Conservation (phyloP, 92 coral and sea anemone species). For the Parazoanthus darwini region DNA sequence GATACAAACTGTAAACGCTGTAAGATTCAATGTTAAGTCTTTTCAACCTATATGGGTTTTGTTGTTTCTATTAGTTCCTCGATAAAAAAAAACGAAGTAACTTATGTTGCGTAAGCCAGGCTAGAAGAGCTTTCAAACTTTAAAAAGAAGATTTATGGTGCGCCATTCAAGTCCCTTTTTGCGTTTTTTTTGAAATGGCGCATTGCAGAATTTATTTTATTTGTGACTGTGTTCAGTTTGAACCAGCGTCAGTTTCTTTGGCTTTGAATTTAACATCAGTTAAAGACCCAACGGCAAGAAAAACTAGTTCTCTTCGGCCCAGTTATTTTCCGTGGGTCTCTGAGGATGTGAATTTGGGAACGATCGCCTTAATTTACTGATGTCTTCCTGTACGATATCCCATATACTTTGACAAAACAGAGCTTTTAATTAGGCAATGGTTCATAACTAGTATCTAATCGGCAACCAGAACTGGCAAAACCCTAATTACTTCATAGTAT, state of each 20-base stretch:
- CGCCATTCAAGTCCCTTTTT: background rate
- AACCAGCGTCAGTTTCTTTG: background rate
- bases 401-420: slow-evolving; percentile 5
- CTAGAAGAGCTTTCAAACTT: background rate
- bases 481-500: slow-evolving; percentile 34
- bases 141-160: background rate
- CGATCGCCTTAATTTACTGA: background rate
- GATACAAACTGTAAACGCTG: background rate
- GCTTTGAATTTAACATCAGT: background rate
- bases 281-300: background rate
- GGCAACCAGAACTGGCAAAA: slow-evolving; percentile 24
- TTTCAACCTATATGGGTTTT: background rate
- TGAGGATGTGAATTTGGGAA: background rate
- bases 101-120: background rate
- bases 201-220: background rate
- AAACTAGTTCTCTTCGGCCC: background rate
- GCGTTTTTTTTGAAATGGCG: background rate
- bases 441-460: slow-evolving; percentile 1
- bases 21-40: background rate
- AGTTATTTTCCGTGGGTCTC: background rate
- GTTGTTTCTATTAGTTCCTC: background rate
- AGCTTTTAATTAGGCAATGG: slow-evolving; percentile 31
- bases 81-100: background rate
- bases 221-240: background rate
- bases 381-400: background rate